phyloP scores from a whole-genome alignment of 2,888 invertebrate species.

The Amorpha juglandis region DNA sequence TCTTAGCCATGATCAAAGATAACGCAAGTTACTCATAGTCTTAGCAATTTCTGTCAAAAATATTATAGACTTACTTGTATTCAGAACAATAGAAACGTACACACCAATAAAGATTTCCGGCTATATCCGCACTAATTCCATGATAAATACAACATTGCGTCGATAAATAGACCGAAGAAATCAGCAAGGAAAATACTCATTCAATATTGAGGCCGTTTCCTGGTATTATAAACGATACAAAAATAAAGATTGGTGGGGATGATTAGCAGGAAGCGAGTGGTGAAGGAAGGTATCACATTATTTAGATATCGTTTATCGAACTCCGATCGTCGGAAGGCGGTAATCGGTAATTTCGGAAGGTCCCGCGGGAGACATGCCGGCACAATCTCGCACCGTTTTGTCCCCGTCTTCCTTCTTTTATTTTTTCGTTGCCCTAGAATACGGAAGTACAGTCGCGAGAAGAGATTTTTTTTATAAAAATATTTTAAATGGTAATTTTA shows the following conservation, averaged over 20 bases:
- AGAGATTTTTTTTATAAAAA: neutral
- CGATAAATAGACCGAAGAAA: neutral
- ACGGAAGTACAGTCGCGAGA: neutral
- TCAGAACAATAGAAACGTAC: neutral
- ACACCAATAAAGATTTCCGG: neutral
- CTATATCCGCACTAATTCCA: neutral
- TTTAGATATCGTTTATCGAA: slow-evolving; percentile 52
- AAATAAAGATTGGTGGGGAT: neutral
- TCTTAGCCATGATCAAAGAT: too few species aligned
- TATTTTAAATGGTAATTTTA: too few species aligned
- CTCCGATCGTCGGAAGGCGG: slow-evolving; percentile 39
- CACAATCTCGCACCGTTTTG: slow-evolving; percentile 16
- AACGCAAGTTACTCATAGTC: too few species aligned
- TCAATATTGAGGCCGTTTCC: slow-evolving; percentile 28
- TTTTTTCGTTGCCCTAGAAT: neutral
- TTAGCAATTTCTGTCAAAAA: too few species aligned
- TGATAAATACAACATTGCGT: slow-evolving; percentile 1
- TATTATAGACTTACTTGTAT: neutral
- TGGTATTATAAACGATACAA: slow-evolving; percentile 28
- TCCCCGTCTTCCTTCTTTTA: slow-evolving; percentile 11
- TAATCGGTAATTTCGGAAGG: slow-evolving; percentile 35
- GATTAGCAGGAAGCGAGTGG: slow-evolving; percentile 34
- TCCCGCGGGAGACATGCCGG: slow-evolving; percentile 25
- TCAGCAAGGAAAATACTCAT: slow-evolving; percentile 21
- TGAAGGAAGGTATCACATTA: slow-evolving; percentile 47